Percentiles rank a stretch among this genome's conserved stretches.
phyloP scores from a whole-genome alignment of 2,797 vertebrate genomes.

The Myotis daubentonii region DNA sequence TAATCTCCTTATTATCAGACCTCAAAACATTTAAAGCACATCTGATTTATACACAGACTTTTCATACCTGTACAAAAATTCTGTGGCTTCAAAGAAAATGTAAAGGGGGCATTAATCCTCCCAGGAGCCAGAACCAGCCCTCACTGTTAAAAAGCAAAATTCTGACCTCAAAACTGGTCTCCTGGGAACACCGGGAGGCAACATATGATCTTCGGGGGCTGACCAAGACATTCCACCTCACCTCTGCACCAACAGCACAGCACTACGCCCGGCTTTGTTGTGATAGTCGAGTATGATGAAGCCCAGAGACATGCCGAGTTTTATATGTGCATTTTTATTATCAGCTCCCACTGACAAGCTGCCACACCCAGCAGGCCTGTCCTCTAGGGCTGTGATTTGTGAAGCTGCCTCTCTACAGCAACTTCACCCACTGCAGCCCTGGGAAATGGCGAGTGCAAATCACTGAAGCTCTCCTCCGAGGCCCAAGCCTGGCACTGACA shows the following conservation, averaged over 20 bases:
- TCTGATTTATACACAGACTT: background rate
- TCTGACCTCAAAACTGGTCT: slow-evolving; percentile 1
- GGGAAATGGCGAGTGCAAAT: rapidly evolving
- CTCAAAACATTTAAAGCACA: background rate
- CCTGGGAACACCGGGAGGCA: background rate
- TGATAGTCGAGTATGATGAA: rapidly evolving
- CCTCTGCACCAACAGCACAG: background rate
- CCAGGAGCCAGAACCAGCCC: background rate
- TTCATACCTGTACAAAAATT: background rate
- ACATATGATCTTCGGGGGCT: rapidly evolving
- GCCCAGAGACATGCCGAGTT: background rate
- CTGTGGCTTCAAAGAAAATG: background rate
- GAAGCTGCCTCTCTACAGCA: background rate
- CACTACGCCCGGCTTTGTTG: rapidly evolving
- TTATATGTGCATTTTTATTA: background rate
- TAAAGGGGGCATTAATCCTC: background rate
- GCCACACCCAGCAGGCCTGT: background rate
- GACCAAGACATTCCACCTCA: background rate
- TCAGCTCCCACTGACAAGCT: background rate
- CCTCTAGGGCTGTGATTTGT: background rate
- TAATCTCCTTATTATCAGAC: background rate
- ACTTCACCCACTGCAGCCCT: background rate
- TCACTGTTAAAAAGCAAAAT: background rate
- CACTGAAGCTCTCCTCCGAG: rapidly evolving
- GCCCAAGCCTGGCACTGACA: rapidly evolving